Percentiles rank a stretch among this genome's conserved stretches.
Evolutionary conservation across 1,140 invertebrate genomes (phyloP).

Genomic region (Thalassaphorura encarpata): DNA sequence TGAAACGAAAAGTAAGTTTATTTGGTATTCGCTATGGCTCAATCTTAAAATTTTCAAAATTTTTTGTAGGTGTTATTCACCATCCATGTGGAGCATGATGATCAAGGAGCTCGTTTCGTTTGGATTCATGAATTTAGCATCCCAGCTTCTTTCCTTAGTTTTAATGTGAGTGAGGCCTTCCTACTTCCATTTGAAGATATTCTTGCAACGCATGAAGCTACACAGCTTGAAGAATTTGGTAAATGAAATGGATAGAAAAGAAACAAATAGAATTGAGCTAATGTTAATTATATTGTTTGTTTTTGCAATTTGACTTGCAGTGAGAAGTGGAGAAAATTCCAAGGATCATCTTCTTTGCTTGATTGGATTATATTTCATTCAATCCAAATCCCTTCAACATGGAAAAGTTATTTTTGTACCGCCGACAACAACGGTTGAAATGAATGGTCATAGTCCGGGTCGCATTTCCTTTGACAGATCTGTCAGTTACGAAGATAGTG

Average conservation of each 20-base stretch:
- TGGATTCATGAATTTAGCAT: slow-evolving; percentile 31
- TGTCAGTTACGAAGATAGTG: neutral
- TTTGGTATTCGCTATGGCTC: neutral
- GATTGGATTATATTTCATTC: slow-evolving; percentile 69
- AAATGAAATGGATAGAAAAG: too few species aligned
- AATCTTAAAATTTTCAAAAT: neutral
- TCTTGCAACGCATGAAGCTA: neutral
- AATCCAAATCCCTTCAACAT: slow-evolving; percentile 78
- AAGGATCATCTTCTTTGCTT: too few species aligned
- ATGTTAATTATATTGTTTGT: too few species aligned
- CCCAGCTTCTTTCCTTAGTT: slow-evolving; percentile 26
- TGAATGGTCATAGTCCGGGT: neutral
- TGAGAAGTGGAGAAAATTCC: too few species aligned
- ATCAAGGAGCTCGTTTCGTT: slow-evolving; percentile 25
- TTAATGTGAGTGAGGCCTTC: slow-evolving; percentile 19
- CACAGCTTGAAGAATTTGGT: neutral
- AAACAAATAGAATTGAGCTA: too few species aligned
- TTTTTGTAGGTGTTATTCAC: slow-evolving; percentile 26
- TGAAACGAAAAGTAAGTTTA: slow-evolving; percentile 50
- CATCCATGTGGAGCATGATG: slow-evolving; percentile 28
- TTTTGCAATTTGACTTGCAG: too few species aligned
- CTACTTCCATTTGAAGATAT: neutral
- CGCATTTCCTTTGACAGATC: slow-evolving; percentile 22
- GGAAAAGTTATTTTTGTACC: slow-evolving; percentile 67
- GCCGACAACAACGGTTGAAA: neutral